Conservation (phyloP, 1,140 invertebrate species). For the Papilio glaucus region DNA sequence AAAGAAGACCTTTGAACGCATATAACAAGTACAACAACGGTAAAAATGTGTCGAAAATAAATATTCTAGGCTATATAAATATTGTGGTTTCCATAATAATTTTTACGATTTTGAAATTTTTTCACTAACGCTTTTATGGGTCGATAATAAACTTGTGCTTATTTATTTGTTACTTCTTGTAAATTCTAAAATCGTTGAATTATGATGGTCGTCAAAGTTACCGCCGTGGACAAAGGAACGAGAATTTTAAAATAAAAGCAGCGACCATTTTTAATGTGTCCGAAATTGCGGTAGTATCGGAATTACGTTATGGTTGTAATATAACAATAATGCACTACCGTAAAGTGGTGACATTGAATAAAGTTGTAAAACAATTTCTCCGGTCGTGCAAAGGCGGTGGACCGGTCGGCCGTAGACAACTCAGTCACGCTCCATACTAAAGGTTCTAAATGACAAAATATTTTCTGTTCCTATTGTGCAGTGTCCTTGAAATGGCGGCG, state of each 20-base stretch:
- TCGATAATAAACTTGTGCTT: slow-evolving; percentile 30
- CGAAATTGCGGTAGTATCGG: slow-evolving; percentile 48
- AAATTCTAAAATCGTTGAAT: slow-evolving; percentile 29
- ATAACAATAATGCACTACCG: slow-evolving; percentile 56
- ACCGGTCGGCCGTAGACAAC: slow-evolving; percentile 20
- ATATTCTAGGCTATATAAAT: not conserved
- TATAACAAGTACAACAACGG: not conserved
- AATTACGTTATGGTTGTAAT: slow-evolving; percentile 52
- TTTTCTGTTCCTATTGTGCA: slow-evolving; percentile 30
- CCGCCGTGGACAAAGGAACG: slow-evolving; percentile 20
- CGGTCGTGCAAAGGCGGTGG: slow-evolving; percentile 21
- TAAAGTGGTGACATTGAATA: slow-evolving; percentile 46
- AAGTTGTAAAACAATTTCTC: slow-evolving; percentile 47
- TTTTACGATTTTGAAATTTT: not conserved
- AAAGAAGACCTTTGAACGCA: not conserved
- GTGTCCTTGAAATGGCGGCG: slow-evolving; percentile 36
- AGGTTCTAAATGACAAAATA: slow-evolving; percentile 35
- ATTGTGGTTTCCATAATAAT: slow-evolving; percentile 24
- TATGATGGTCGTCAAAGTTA: slow-evolving; percentile 34
- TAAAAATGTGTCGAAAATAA: slow-evolving; percentile 11
- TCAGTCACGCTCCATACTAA: slow-evolving; percentile 31
- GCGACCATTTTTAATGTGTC: slow-evolving; percentile 28
- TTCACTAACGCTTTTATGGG: slow-evolving; percentile 8
- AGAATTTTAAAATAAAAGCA: slow-evolving; percentile 25
- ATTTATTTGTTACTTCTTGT: slow-evolving; percentile 34